A percentile compares a stretch with the other conserved stretches of the same genome.
These are phyloP conservation scores for Triplophysa tibetana DNA, from an alignment of 2,113 vertebrate species.

Conservation along the genomic window DNA sequence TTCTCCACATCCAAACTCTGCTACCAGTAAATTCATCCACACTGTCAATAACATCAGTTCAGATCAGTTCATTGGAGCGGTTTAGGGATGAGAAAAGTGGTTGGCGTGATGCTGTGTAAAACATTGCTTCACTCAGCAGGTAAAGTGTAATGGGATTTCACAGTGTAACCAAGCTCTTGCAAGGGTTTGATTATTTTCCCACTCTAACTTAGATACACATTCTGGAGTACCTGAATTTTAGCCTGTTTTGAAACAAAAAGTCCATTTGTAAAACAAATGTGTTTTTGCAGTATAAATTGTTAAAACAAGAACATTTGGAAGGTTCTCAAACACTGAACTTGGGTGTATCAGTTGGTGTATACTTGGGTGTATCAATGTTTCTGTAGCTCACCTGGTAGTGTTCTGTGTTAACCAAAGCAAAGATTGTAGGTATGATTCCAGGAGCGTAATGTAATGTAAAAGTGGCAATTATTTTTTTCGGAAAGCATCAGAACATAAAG, in stretches of 20 bases:
- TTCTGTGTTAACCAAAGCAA: no score
- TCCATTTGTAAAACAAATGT: no score
- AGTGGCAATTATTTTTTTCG: no score
- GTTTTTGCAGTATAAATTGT: not conserved
- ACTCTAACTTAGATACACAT: not conserved
- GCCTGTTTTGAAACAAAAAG: not conserved
- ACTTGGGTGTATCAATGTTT: no score
- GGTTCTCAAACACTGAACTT: no score
- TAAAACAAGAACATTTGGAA: not conserved
- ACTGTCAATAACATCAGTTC: conserved; percentile 8
- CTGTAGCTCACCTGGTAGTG: no score
- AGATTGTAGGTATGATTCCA: not conserved
- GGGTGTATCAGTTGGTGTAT: no score
- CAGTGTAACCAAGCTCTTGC: conserved; percentile 15
- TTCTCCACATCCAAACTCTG: not conserved
- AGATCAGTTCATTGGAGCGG: not conserved
- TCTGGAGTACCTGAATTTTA: not conserved
- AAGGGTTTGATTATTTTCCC: conserved; percentile 40
- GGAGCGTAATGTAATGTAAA: no score
- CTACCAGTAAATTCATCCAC: not conserved
- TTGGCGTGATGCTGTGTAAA: conserved; percentile 21
- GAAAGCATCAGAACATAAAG: no score
- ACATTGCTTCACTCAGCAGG: conserved; percentile 42
- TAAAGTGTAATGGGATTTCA: conserved; percentile 40
- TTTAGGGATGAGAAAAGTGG: not conserved